Evolutionary conservation across 2,113 vertebrate genomes (phyloP).

Genomic region (Seriola rivoliana): DNA sequence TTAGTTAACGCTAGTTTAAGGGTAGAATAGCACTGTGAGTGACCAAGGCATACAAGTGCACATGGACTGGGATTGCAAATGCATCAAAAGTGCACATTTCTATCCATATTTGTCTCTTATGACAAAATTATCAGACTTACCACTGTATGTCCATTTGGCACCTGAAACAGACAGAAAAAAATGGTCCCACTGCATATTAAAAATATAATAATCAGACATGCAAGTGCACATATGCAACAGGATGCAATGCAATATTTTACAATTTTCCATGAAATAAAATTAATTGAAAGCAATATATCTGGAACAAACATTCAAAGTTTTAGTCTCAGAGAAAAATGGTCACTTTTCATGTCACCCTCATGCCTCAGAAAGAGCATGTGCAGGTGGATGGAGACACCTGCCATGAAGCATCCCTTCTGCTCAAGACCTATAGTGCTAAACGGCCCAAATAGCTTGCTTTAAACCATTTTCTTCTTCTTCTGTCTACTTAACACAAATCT

Average conservation of each 20-base stretch:
- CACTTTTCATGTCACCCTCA: neutral
- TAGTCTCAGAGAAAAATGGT: neutral
- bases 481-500: neutral
- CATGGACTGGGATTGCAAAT: neutral
- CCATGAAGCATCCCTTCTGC: slow-evolving; percentile 12
- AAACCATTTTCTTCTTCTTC: neutral
- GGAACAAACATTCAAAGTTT: neutral
- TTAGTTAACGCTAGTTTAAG: slow-evolving; percentile 3
- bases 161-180: slow-evolving; percentile 83
- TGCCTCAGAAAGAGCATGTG: neutral
- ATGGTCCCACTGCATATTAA: neutral
- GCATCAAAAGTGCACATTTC: neutral
- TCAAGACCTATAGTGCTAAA: neutral
- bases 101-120: no score
- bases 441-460: no score
- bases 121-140: slow-evolving; percentile 84
- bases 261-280: neutral
- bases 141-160: slow-evolving; percentile 90
- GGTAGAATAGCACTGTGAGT: neutral
- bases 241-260: neutral
- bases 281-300: neutral
- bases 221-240: neutral
- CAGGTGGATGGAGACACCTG: slow-evolving; percentile 48
- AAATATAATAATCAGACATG: slow-evolving; percentile 8
- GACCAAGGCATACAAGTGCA: neutral